Conservation (phyloP, 2,888 invertebrate species). For the Synanthedon tipuliformis region DNA sequence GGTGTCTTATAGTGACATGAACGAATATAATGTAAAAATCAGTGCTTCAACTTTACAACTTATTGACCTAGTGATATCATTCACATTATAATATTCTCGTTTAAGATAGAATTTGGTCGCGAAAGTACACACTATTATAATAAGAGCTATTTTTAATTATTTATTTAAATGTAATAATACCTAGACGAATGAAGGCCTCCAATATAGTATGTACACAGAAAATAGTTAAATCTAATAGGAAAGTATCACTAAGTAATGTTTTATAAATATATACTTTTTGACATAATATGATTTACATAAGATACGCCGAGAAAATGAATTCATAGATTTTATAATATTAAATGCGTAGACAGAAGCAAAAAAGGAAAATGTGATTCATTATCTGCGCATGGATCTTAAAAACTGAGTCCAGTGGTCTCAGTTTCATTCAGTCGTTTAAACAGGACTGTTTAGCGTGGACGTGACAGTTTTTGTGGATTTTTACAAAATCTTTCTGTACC, state of each 20-base stretch:
- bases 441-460: too few relatives aligned
- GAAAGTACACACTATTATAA: conserved; percentile 32
- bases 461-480: too few relatives aligned
- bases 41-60: conserved; percentile 21
- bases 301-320: too few relatives aligned
- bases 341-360: too few relatives aligned
- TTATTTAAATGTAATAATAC: conserved; percentile 26
- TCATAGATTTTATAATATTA: too few relatives aligned
- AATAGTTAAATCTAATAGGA: conserved; percentile 35
- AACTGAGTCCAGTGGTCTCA: too few relatives aligned
- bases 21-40: conserved; percentile 14
- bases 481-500: too few relatives aligned
- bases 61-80: conserved; percentile 41
- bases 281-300: too few relatives aligned
- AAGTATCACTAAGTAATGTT: conserved; percentile 30
- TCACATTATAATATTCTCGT: conserved; percentile 16
- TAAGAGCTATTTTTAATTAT: conserved; percentile 19
- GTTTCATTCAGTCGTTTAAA: too few relatives aligned
- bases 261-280: too few relatives aligned
- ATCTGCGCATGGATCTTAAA: too few relatives aligned
- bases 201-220: conserved; percentile 41
- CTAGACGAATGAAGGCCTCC: conserved; percentile 60
- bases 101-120: conserved; percentile 53
- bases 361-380: too few relatives aligned
- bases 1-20: background rate